phyloP scores from a whole-genome alignment of 1,140 invertebrate species.

The Venturia canescens region DNA sequence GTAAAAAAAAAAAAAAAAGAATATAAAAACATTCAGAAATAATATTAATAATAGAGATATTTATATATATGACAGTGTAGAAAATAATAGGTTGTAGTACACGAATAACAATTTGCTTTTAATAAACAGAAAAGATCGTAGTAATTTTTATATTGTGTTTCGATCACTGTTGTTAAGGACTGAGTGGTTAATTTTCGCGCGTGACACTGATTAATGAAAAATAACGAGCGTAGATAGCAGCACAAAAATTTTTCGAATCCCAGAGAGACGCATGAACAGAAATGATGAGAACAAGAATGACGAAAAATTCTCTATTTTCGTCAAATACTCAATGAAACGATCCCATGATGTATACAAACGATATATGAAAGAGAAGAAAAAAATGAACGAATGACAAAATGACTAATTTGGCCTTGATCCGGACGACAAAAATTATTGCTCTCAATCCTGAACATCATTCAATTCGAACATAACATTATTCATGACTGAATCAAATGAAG shows the following conservation, averaged over 20 bases:
- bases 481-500: slow-evolving; percentile 12
- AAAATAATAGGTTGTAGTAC: slow-evolving; percentile 45
- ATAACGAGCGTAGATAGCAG: not conserved
- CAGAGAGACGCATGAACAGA: not conserved
- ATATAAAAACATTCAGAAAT: slow-evolving; percentile 57
- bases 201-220: slow-evolving; percentile 32
- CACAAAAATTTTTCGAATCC: slow-evolving; percentile 19
- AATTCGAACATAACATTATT: slow-evolving; percentile 56
- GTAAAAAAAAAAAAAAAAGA: slow-evolving; percentile 52
- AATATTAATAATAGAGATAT: slow-evolving; percentile 49
- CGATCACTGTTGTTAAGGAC: slow-evolving; percentile 53
- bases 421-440: slow-evolving; percentile 26
- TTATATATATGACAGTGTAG: slow-evolving; percentile 42
- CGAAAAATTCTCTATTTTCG: not conserved
- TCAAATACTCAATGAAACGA: slow-evolving; percentile 15
- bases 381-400: slow-evolving; percentile 8
- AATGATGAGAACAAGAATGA: not conserved
- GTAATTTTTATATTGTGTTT: slow-evolving; percentile 55
- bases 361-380: not conserved
- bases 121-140: slow-evolving; percentile 45
- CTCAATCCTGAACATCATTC: slow-evolving; percentile 50
- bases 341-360: slow-evolving; percentile 1
- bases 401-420: slow-evolving; percentile 61
- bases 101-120: slow-evolving; percentile 34
- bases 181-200: slow-evolving; percentile 36